phyloP scores from a whole-genome alignment of 2,888 invertebrate genomes.

The Cryptus armator region DNA sequence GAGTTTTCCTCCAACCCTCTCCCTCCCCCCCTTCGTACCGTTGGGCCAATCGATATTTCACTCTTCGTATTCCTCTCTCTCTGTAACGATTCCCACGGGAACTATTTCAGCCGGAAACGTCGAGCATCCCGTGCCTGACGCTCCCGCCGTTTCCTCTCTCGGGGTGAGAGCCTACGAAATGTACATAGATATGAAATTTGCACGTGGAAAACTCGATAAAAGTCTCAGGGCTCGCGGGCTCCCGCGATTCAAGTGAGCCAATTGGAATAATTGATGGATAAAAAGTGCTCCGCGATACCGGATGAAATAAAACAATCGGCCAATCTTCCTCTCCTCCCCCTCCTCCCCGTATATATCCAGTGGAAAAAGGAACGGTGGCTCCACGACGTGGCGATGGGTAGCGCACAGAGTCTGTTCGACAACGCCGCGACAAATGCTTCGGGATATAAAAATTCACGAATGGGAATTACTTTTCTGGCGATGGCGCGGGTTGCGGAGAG shows the following conservation, averaged over 20 bases:
- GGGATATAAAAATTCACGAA: conserved; percentile 53
- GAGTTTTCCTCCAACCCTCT: conserved; percentile 58
- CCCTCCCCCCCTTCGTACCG: conserved; percentile 40
- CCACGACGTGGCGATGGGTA: too few relatives aligned
- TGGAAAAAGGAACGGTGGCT: not conserved
- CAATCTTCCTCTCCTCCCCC: not conserved
- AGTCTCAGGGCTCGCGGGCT: conserved; percentile 17
- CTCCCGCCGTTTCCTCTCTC: not conserved
- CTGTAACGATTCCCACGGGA: conserved; percentile 59
- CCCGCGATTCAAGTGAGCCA: conserved; percentile 21
- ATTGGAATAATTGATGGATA: conserved; percentile 59
- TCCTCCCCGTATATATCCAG: not conserved
- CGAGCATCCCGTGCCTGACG: not conserved
- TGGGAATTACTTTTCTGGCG: conserved; percentile 61
- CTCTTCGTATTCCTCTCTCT: conserved; percentile 45
- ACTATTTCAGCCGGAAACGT: conserved; percentile 48
- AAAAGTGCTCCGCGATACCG: conserved; percentile 29
- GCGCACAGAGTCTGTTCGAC: conserved; percentile 8
- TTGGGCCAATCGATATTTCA: conserved; percentile 67
- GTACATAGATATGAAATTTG: conserved; percentile 23
- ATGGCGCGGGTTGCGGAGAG: not conserved
- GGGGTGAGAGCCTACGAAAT: conserved; percentile 32
- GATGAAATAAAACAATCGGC: conserved; percentile 33
- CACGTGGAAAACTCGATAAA: conserved; percentile 36
- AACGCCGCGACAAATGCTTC: conserved; percentile 56